Base-by-base conservation (phyloP, 2,888 invertebrate species). In the Idaea straminata region DNA sequence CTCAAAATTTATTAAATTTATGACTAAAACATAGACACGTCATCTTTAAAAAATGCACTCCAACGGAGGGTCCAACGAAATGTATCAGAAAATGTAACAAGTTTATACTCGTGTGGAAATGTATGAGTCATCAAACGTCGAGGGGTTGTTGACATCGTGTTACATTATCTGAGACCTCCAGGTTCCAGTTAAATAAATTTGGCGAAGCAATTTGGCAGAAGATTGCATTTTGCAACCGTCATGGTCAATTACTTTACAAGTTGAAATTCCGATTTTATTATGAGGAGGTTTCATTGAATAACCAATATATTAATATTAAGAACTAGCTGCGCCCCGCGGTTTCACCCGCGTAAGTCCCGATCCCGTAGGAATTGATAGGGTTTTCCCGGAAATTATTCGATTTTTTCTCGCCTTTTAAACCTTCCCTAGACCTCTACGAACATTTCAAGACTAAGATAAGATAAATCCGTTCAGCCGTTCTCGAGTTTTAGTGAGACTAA, bases 1-100 rank as follows among this genome's bases (percentile, higher is more conserved):
- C 7, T 47, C 7, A 47, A 6, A 38, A 36, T 25, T 25, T 25
- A 47, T 13, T 7, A 4, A 76, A 69, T n/a, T n/a, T n/a, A 62
- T 36, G 47, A 59, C 58, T 63, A 62, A 47, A 47, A 7, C 47
- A 13, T 13, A 5, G 47, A 6, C 47, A 47, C 47, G 47, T 47
- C 47, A 47, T 47, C 10, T 10, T 47, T 47, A 47, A 47, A 47
- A 10, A 7, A 47, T 47, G 7, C 47, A 47, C 47, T 47, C 10
- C 47, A 47, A 47, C 10, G 69, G 13, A 47, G 7, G 38, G 38
- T 10, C 47, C 47, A 10, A 47, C 47, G 10, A 47, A 47, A 47
- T 47, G 47, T 47, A 47, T 47, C 47, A 47, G 47, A 47, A 47
- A 47, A 47, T 47, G 47, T 47, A 47, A 10, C 47, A 47, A 7